These are phyloP conservation scores for Temnothorax longispinosus DNA, from an alignment of 1,140 invertebrate genomes.

Conservation along the genomic window DNA sequence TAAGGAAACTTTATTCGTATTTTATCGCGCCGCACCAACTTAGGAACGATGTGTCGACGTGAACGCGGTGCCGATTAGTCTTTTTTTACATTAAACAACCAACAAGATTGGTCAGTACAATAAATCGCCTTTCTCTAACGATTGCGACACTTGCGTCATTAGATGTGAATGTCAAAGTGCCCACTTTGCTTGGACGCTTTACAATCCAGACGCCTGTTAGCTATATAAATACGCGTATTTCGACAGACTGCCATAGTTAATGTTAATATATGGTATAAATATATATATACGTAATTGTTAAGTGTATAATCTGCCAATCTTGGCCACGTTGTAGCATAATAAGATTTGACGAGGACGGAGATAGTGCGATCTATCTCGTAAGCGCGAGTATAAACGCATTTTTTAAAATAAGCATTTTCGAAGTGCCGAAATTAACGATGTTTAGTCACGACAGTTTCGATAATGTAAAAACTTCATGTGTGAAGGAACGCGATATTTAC, in stretches of 20 bases:
- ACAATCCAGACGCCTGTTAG: slow-evolving; percentile 27
- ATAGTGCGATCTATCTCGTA: slow-evolving; percentile 10
- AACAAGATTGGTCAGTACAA: slow-evolving; percentile 34
- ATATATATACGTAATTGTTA: slow-evolving; percentile 31
- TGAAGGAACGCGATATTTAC: slow-evolving; percentile 13
- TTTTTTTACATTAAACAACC: slow-evolving; percentile 13
- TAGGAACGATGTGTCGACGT: not conserved
- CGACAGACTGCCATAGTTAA: slow-evolving; percentile 74
- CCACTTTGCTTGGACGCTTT: slow-evolving; percentile 15
- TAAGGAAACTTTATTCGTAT: slow-evolving; percentile 19
- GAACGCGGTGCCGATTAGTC: not conserved
- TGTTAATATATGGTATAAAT: slow-evolving; percentile 52
- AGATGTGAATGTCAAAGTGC: slow-evolving; percentile 3
- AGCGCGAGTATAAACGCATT: slow-evolving; percentile 1
- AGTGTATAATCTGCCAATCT: slow-evolving; percentile 44
- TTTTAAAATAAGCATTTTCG: not conserved
- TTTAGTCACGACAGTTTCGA: slow-evolving; percentile 21
- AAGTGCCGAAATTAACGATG: slow-evolving; percentile 27
- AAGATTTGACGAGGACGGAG: slow-evolving; percentile 14
- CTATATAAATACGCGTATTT: slow-evolving; percentile 64
- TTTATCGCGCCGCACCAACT: slow-evolving; percentile 18
- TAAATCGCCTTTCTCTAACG: slow-evolving; percentile 23
- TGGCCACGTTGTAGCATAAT: slow-evolving; percentile 45
- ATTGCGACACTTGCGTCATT: slow-evolving; percentile 15
- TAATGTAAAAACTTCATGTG: slow-evolving; percentile 29